Percentiles rank a stretch among this genome's conserved stretches.
Evolutionary conservation across 2,113 vertebrate species (phyloP).

Genomic region (Lycocorax pyrrhopterus): DNA sequence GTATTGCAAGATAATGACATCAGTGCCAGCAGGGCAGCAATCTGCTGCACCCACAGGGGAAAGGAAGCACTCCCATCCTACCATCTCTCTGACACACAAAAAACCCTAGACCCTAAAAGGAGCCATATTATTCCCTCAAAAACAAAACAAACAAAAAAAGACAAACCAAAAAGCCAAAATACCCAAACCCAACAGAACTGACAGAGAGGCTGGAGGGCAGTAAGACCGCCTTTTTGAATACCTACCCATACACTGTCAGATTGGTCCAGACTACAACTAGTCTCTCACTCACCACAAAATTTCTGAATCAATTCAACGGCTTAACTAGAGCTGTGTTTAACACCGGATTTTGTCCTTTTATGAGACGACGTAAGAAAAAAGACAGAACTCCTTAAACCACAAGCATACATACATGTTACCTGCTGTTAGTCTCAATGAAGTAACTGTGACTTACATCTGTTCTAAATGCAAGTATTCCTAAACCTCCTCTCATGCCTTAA

Average conservation of each 20-base stretch:
- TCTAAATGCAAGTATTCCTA: neutral
- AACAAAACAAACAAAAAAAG: neutral
- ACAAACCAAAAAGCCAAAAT: neutral
- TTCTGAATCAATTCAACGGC: neutral
- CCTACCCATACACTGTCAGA: neutral
- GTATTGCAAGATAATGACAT: neutral
- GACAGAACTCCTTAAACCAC: neutral
- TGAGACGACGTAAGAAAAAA: neutral
- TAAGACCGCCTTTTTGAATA: neutral
- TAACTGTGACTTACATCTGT: neutral
- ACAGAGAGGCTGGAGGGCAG: neutral
- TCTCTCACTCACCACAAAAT: neutral
- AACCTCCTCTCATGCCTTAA: neutral
- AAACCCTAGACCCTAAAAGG: neutral
- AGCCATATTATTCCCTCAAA: neutral
- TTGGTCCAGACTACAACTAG: accelerated
- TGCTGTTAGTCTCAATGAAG: neutral
- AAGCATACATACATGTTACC: neutral
- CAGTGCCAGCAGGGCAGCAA: neutral
- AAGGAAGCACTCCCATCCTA: neutral
- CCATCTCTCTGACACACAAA: neutral
- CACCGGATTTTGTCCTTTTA: neutral
- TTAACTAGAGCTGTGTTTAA: neutral
- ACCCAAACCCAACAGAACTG: neutral
- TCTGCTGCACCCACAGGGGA: neutral